Base-by-base conservation (phyloP, 2,113 vertebrate genomes). In the Shinisaurus crocodilurus region DNA sequence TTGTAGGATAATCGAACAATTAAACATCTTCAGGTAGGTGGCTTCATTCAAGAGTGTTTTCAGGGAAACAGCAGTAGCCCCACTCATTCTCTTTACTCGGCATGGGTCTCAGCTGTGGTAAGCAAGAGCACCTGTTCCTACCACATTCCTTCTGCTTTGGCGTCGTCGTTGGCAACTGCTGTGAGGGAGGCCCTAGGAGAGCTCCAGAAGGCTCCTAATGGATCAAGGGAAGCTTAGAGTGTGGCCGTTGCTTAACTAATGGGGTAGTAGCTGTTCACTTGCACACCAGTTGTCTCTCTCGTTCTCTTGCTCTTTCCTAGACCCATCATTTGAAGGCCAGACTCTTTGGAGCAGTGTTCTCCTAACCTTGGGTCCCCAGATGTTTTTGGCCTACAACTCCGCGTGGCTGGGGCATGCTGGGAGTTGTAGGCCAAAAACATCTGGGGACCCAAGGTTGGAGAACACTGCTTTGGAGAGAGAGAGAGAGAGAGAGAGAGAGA, bases 101-200 rank as follows among this genome's bases (percentile, higher is more conserved):
- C 43, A 15, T 0, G 76, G 88, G 75, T 37, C 27, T 25, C 57
- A 72, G 92, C 91, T 88, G 70, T 13, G 74, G 12, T 79, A 82
- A 94, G 90, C 91, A 1, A 0, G 20, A 86, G 93, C 97, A 97
- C 97, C 97, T 97, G 96, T 95, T 96, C 96, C 72, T 76, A 87
- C 94, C 76, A 16, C 16, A 27, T 92, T 94, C 97, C 97, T 94
- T 97, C 96, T 97, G 97, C 34, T 95, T 92, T 94, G 91, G 91
- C n/a, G n/a, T n/a, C 13, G 95, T 96, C 95, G 93, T 94, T 95
- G 87, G 86, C 70, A 90, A 43, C 92, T 84, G 95, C 95, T 96
- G 95, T 96, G 94, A 60, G 91, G 32, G 79, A 84, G 48, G 29
- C 94, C 96, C 94, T 94, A 3, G 43, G 90, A 89, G 95, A 95